phyloP scores from a whole-genome alignment of 2,113 vertebrate genomes.

The Acanthisitta chloris region DNA sequence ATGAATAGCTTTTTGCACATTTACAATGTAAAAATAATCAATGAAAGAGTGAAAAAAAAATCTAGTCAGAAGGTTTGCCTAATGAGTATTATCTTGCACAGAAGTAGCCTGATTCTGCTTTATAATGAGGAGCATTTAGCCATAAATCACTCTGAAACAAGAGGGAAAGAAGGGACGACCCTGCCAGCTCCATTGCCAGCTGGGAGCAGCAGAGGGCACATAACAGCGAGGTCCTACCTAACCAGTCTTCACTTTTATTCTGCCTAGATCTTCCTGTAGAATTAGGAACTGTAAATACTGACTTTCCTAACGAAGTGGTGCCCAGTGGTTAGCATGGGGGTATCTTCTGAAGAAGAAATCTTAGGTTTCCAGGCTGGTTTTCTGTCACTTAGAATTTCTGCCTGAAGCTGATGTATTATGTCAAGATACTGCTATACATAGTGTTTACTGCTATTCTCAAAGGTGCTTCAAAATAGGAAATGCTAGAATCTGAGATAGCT shows the following conservation, averaged over 20 bases:
- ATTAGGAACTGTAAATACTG: background rate
- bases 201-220: constrained; percentile 45
- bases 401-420: background rate
- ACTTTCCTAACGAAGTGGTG: background rate
- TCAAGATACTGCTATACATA: background rate
- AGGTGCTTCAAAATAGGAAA: constrained; percentile 27
- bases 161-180: background rate
- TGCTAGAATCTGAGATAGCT: constrained; percentile 46
- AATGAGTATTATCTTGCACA: constrained; percentile 70
- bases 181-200: background rate
- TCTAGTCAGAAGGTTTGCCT: constrained; percentile 39
- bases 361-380: background rate
- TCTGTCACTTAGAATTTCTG: background rate
- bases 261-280: background rate
- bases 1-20: constrained; percentile 46
- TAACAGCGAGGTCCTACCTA: background rate
- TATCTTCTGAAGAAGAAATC: background rate
- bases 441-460: constrained; percentile 29
- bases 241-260: background rate
- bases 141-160: constrained; percentile 62
- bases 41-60: constrained; percentile 54
- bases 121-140: constrained; percentile 54
- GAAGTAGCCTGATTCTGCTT: constrained; percentile 60
- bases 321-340: background rate
- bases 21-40: constrained; percentile 62